Evolutionary conservation across 2,888 invertebrate genomes (phyloP).

Genomic region (Morpho helenor): DNA sequence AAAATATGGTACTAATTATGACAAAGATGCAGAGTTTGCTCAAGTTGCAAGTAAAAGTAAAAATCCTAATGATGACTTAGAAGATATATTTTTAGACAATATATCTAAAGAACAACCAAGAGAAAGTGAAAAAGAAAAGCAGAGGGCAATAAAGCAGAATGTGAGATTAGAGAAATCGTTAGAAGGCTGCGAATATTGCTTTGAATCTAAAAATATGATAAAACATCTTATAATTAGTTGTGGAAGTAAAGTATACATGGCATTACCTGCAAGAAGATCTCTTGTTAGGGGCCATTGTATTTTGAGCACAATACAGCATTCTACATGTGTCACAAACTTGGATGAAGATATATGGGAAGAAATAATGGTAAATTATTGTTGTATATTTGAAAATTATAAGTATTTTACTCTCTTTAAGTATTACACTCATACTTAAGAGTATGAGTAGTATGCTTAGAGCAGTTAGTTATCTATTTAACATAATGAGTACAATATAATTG

Average conservation of each 20-base stretch:
- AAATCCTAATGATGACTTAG: constrained; percentile 86
- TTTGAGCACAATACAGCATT: constrained; percentile 91
- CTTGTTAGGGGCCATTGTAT: constrained; percentile 92
- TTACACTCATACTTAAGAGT: too few relatives aligned
- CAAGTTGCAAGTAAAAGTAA: constrained; percentile 84
- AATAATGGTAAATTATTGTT: constrained; percentile 79
- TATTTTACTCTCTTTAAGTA: too few relatives aligned
- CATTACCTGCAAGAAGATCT: constrained; percentile 89
- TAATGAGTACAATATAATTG: too few relatives aligned
- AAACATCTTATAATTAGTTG: constrained; percentile 92
- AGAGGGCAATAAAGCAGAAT: constrained; percentile 86
- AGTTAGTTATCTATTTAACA: too few relatives aligned
- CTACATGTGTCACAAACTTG: constrained; percentile 86
- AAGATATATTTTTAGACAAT: constrained; percentile 90
- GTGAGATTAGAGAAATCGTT: constrained; percentile 83
- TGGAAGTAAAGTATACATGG: constrained; percentile 90
- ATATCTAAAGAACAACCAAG: constrained; percentile 83
- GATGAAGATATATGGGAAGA: constrained; percentile 98
- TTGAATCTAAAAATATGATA: constrained; percentile 87
- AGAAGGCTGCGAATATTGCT: constrained; percentile 90
- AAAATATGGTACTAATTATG: constrained; percentile 88
- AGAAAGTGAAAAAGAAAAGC: constrained; percentile 80
- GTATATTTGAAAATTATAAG: too few relatives aligned
- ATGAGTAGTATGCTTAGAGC: too few relatives aligned
- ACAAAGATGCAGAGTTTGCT: constrained; percentile 89